phyloP scores from a whole-genome alignment of 2,113 vertebrate genomes.

The Budorcas taxicolor region DNA sequence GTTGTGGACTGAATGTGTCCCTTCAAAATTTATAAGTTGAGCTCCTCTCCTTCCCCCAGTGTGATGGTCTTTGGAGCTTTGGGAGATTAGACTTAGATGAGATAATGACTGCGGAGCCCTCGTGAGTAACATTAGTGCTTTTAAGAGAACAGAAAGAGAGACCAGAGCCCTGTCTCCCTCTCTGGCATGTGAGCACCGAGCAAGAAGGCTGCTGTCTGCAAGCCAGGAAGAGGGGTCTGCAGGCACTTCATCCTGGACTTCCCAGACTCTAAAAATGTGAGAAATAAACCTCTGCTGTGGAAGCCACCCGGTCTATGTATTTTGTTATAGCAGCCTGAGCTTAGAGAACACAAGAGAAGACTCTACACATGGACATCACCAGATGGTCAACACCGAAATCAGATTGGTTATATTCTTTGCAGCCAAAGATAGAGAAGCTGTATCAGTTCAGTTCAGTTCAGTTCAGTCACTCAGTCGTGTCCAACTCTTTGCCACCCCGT shows the following conservation, averaged over 20 bases:
- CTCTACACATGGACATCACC: too few species aligned
- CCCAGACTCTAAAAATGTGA: too few species aligned
- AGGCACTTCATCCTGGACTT: not conserved
- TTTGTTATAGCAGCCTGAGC: not conserved
- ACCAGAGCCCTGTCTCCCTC: not conserved
- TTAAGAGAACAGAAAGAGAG: not conserved
- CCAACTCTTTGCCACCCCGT: too few species aligned
- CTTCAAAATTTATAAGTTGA: not conserved
- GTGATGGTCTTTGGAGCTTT: not conserved
- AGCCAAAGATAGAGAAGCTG: too few species aligned
- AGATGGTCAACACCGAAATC: too few species aligned
- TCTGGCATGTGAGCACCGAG: not conserved
- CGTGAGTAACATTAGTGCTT: not conserved
- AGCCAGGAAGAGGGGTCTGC: not conserved
- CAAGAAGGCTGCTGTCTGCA: not conserved
- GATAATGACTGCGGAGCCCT: not conserved
- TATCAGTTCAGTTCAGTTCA: too few species aligned
- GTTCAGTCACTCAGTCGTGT: too few species aligned
- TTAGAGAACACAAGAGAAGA: not conserved
- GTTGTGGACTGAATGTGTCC: too few species aligned
- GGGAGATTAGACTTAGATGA: not conserved
- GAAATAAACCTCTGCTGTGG: not conserved
- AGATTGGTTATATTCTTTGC: too few species aligned
- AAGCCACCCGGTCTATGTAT: not conserved
- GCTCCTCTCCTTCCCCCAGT: too few species aligned